Evolutionary conservation across 2,797 vertebrate genomes (phyloP).

Genomic region (Aphelocoma californica): DNA sequence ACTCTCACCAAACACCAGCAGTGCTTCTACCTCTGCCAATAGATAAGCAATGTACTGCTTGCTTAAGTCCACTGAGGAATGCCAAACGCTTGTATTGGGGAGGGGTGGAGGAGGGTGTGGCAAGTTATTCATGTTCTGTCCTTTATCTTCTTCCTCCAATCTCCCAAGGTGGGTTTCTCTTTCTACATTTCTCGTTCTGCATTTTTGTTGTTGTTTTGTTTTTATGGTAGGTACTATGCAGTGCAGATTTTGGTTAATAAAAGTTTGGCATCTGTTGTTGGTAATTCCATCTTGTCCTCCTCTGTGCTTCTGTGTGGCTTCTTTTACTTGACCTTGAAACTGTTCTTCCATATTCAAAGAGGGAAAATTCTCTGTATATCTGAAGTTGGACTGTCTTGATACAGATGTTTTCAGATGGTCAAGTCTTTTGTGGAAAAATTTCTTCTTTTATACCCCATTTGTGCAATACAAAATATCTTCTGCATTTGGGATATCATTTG

Average conservation of each 20-base stretch:
- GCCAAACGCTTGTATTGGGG: background rate
- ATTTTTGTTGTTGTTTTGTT: background rate
- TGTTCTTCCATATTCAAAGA: background rate
- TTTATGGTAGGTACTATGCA: background rate
- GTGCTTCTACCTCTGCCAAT: background rate
- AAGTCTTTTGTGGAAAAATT: background rate
- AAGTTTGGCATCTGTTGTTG: background rate
- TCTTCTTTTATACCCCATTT: conserved; percentile 22
- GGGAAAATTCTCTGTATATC: background rate
- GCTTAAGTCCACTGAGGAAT: background rate
- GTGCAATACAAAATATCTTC: conserved; percentile 3
- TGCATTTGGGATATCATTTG: background rate
- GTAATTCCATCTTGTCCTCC: background rate
- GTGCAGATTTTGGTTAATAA: background rate
- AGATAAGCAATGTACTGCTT: conserved; percentile 3
- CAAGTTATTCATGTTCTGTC: background rate
- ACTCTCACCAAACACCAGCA: background rate
- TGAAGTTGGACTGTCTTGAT: background rate
- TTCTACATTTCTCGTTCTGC: background rate
- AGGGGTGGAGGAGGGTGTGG: background rate
- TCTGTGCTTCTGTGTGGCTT: background rate
- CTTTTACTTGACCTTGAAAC: background rate
- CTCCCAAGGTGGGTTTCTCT: background rate
- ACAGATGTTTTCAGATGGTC: background rate
- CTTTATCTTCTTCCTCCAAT: conserved; percentile 2